Percentiles rank a stretch among this genome's conserved stretches.
Evolutionary conservation across 2,888 invertebrate species (phyloP).

Genomic region (Drosophila paranaensis): DNA sequence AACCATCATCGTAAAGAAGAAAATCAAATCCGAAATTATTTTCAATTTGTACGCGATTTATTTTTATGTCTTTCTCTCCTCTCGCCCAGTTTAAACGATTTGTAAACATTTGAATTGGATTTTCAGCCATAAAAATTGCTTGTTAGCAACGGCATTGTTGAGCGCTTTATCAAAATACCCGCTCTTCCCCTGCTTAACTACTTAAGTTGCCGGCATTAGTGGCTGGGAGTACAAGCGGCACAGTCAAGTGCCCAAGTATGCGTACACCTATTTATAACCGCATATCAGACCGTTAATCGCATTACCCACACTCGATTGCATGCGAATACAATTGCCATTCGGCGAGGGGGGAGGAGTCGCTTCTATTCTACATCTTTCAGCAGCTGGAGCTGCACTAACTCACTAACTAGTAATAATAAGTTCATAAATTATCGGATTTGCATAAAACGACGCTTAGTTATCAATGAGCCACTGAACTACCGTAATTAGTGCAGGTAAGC

Average conservation of each 20-base stretch:
- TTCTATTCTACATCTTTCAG: slow-evolving; percentile 13
- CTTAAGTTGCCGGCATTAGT: slow-evolving; percentile 64
- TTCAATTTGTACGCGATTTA: slow-evolving; percentile 84
- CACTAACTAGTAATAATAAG: slow-evolving; percentile 67
- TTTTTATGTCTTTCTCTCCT: slow-evolving; percentile 74
- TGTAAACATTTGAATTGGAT: slow-evolving; percentile 83
- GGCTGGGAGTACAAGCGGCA: slow-evolving; percentile 27
- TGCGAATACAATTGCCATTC: slow-evolving; percentile 38
- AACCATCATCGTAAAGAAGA: slow-evolving; percentile 79
- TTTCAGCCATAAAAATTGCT: slow-evolving; percentile 76
- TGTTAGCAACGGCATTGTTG: slow-evolving; percentile 69
- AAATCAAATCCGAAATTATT: slow-evolving; percentile 83
- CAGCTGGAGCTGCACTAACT: slow-evolving; percentile 41
- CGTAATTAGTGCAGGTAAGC: slow-evolving; percentile 54
- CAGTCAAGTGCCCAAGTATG: slow-evolving; percentile 31
- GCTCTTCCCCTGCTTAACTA: slow-evolving; percentile 26
- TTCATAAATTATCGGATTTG: slow-evolving; percentile 77
- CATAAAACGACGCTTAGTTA: slow-evolving; percentile 71
- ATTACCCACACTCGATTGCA: slow-evolving; percentile 70
- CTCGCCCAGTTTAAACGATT: slow-evolving; percentile 80
- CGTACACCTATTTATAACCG: slow-evolving; percentile 70
- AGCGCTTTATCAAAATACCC: slow-evolving; percentile 62
- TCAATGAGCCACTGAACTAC: slow-evolving; percentile 67
- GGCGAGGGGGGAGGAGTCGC: slow-evolving; percentile 16
- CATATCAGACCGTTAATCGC: slow-evolving; percentile 74